Base-by-base conservation (phyloP, 2,888 invertebrate species). In the Ligdia adustata region DNA sequence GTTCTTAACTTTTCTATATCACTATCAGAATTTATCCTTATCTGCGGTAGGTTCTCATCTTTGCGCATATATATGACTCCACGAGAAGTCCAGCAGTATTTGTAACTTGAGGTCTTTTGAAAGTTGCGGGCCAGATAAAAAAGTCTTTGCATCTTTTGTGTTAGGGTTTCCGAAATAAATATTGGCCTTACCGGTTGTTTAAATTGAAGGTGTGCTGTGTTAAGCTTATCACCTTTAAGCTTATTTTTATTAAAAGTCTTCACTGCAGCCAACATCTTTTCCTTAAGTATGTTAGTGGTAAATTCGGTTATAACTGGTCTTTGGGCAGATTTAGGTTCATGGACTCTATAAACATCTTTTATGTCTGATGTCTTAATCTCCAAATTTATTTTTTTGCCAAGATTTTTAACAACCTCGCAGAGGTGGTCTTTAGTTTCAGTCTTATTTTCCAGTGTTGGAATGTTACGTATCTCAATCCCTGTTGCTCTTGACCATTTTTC, bases 271-370 rank as follows among this genome's bases (percentile, higher is more conserved):
- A 56, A 9, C 1, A 56, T 4, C 9, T 47, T 49, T 3, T 59
- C 53, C 28, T 54, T 59, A 1, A 33, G 9, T 5, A 52, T 3
- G 12, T 43, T 42, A 5, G 53, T 38, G 2, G 52, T 55, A 7
- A 55, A 44, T 4, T 58, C 55, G 1, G 43, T 37, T 3, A 58
- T 20, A 3, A 58, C 35, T 1, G 55, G 55, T 5, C 47, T 46
- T 18, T 20, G 18, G 1, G 41, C 22, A 4, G 41, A 13, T 3
- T 58, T 51, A 26, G 47, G 44, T 0, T 48, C 11, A n/a, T 37
- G 37, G 1, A 45, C 9, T 9, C 55, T 28, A 7, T 47, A 55
- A 9, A 58, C 20, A 20, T 58, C 58, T 5, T 32, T 40, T 4
- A 55, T 45, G 4, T 48, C 41, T 16, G n/a, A n/a, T n/a, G n/a